Evolutionary conservation across 2,113 vertebrate species (phyloP), one percentile per base, ranked within the genome.

Genomic region (Etheostoma spectabile): DNA sequence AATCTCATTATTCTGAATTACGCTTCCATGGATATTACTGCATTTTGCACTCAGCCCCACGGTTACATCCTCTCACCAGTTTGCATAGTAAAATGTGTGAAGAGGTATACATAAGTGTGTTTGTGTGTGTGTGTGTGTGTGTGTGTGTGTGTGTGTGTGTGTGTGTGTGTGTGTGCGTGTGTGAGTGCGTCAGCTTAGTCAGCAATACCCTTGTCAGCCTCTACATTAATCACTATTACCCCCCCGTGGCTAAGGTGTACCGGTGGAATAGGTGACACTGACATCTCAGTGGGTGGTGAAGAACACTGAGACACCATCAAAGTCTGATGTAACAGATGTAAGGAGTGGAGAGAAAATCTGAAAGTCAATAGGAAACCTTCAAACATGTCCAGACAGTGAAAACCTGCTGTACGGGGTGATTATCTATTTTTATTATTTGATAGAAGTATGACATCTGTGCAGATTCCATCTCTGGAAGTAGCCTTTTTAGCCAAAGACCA

Each of bases 191-290:
- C 21, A 22, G 59, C 69, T 57, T 57, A 57, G 79, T 83, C 53
- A 74, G 80, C 49, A 6, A 27, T 38, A 60, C 57, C 72, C 49
- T 61, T 21, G 64, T 68, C 65, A 76, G 62, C 42, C 21, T 22
- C 16, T 35, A 49, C 56, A 74, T 85, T 80, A 74, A 85, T 90
- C 64, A 72, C 68, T 71, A 90, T 88, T 70, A 83, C 65, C 76
- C 67, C 56, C 72, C 67, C 0, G 11, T 18, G 46, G 42, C 53
- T 1, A 33, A 45, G 24, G 46, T 27, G n/a, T 16, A 59, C 49
- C 12, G 6, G 1, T 56, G 65, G 53, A 13, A 60, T 69, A 64
- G 69, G 79, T 59, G 76, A 79, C 74, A 27, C 18, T 52, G 84
- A 72, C 60, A 13, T 79, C 63, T 79, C 72, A 72, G 82, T 30